Conservation (phyloP, 2,888 invertebrate genomes). For the Mycogona germanica region DNA sequence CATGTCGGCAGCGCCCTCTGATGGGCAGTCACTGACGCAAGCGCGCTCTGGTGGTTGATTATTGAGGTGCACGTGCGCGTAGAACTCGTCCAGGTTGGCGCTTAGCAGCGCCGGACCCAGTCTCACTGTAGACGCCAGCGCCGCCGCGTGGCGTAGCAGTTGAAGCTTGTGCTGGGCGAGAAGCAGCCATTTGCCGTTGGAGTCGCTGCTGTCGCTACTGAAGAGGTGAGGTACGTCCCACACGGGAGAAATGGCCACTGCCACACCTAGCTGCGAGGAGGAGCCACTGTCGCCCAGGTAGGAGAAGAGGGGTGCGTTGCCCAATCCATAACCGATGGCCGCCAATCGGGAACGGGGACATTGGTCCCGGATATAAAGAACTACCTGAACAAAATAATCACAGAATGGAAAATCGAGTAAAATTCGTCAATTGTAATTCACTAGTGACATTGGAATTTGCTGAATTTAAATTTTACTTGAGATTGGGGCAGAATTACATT, state of each 20-base stretch:
- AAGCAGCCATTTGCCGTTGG: constrained; percentile 27
- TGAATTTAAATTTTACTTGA: too few species aligned
- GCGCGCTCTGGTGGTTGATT: too few species aligned
- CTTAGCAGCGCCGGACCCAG: constrained; percentile 25
- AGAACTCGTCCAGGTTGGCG: constrained; percentile 27
- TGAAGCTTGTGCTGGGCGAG: constrained; percentile 26
- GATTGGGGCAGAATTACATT: too few species aligned
- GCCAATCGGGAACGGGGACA: constrained; percentile 26
- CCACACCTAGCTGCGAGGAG: constrained; percentile 27
- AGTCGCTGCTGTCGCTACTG: background rate
- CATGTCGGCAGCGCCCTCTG: constrained; percentile 25
- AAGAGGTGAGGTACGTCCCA: constrained; percentile 25
- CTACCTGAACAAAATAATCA: too few species aligned
- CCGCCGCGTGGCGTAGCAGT: constrained; percentile 25
- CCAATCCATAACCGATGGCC: constrained; percentile 28
- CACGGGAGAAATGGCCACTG: constrained; percentile 29
- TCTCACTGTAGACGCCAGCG: constrained; percentile 26
- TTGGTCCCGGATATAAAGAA: constrained; percentile 26
- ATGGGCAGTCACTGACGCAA: too few species aligned
- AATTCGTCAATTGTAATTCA: too few species aligned
- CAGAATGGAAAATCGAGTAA: too few species aligned
- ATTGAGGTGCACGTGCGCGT: constrained; percentile 28
- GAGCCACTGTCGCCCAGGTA: constrained; percentile 32
- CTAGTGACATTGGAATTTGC: too few species aligned
- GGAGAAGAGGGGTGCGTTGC: constrained; percentile 28